Percentiles rank a stretch among this genome's conserved stretches.
These are phyloP conservation scores for Sebastes iracundus DNA, from an alignment of 2,797 vertebrate genomes.

Conservation along the genomic window DNA sequence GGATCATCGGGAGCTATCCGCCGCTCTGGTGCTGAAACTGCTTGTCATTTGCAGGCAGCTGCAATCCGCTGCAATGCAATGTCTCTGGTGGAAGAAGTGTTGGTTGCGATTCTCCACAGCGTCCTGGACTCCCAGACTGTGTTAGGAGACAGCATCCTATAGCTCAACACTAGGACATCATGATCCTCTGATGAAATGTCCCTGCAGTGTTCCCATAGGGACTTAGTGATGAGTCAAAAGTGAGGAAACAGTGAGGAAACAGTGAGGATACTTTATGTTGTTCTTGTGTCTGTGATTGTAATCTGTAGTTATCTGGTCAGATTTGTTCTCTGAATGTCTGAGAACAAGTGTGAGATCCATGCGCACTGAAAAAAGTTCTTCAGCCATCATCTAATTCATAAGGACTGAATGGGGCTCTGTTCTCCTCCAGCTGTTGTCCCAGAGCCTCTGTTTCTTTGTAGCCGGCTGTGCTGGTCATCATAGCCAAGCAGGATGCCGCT, in stretches of 20 bases:
- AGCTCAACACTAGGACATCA: constrained; percentile 7
- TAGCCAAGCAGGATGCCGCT: constrained; percentile 9
- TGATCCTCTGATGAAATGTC: constrained; percentile 29
- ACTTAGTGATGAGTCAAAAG: constrained; percentile 4
- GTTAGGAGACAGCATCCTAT: constrained; percentile 6
- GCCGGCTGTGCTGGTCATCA: background rate
- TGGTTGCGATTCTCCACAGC: background rate
- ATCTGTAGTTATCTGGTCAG: background rate
- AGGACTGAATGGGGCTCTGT: constrained; percentile 8
- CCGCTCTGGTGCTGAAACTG: constrained; percentile 67
- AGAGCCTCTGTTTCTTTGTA: constrained; percentile 1
- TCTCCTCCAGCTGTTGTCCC: constrained; percentile 7
- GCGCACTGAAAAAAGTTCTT: constrained; percentile 46
- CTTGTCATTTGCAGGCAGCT: constrained; percentile 25
- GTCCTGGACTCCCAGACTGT: constrained; percentile 26
- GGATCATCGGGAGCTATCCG: constrained; percentile 59
- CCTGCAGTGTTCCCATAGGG: constrained; percentile 7
- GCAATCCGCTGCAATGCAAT: constrained; percentile 21
- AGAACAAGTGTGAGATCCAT: constrained; percentile 18
- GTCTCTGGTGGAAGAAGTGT: constrained; percentile 21
- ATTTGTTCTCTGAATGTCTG: background rate
- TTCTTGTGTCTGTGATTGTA: background rate
- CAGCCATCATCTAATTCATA: constrained; percentile 21
- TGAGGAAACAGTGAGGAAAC: constrained; percentile 11
- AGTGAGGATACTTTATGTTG: background rate